Evolutionary conservation across 2,797 vertebrate genomes (phyloP).

Genomic region (Hydrophis major): DNA sequence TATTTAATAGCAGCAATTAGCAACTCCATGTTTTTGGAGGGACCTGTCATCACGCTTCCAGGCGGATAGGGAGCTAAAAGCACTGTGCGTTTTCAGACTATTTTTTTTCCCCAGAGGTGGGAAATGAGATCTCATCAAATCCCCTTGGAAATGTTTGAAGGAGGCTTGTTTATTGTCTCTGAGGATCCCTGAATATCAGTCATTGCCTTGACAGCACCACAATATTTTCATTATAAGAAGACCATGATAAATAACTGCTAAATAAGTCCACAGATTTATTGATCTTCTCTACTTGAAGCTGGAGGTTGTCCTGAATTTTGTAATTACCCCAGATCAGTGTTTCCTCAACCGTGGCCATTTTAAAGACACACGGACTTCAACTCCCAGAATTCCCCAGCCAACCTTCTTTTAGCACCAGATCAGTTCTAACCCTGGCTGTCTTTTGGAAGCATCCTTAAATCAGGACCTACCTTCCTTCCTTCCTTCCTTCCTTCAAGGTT

Average conservation of each 20-base stretch:
- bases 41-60: background rate
- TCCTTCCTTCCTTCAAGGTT: slow-evolving; percentile 18
- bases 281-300: background rate
- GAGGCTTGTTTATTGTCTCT: background rate
- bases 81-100: background rate
- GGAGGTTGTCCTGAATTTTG: background rate
- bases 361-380: background rate
- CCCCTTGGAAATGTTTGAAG: background rate
- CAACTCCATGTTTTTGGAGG: background rate
- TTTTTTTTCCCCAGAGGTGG: background rate
- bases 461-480: background rate
- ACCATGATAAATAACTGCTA: background rate
- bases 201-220: background rate
- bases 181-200: background rate
- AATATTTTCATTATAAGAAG: too few species aligned
- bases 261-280: background rate
- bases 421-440: background rate
- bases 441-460: background rate
- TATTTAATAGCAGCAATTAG: slow-evolving; percentile 13
- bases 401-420: background rate
- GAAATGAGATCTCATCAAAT: background rate
- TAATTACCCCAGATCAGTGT: too few species aligned
- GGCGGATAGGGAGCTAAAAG: background rate
- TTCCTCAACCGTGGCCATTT: background rate
- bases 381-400: too few species aligned